These are phyloP conservation scores for Bradypodion pumilum DNA, from an alignment of 2,797 vertebrate species.

Conservation along the genomic window DNA sequence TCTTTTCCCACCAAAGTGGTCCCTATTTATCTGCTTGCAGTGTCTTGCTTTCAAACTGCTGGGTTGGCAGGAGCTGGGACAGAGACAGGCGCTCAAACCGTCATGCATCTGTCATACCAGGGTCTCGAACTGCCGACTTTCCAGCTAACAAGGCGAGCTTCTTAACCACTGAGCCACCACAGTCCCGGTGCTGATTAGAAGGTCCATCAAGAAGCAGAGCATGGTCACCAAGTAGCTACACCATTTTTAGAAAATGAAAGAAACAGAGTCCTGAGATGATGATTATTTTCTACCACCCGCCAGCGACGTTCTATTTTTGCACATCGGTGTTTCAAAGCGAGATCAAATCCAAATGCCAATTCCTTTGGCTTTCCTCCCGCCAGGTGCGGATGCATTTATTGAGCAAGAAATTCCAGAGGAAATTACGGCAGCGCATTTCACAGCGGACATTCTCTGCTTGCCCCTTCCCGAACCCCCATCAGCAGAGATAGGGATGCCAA, in stretches of 20 bases:
- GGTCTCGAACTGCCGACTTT: no score
- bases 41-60: no score
- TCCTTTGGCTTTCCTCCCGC: slow-evolving; percentile 22
- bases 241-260: background rate
- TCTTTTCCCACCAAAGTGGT: no score
- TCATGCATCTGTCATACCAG: no score
- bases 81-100: no score
- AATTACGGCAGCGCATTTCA: slow-evolving; percentile 84
- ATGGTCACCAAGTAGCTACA: background rate
- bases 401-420: slow-evolving; percentile 84
- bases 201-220: background rate
- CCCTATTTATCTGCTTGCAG: no score
- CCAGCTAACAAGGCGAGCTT: no score
- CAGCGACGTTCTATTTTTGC: background rate
- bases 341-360: slow-evolving; percentile 11
- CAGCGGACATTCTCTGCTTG: slow-evolving; percentile 83
- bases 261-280: background rate
- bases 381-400: slow-evolving; percentile 72
- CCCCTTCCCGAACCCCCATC: slow-evolving; percentile 51
- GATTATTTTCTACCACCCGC: no score
- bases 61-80: no score
- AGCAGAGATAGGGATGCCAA: background rate
- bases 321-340: slow-evolving; percentile 12
- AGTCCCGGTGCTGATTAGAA: background rate
- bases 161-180: no score